phyloP scores from a whole-genome alignment of 2,888 invertebrate genomes.

The Lamellibrachia satsuma region DNA sequence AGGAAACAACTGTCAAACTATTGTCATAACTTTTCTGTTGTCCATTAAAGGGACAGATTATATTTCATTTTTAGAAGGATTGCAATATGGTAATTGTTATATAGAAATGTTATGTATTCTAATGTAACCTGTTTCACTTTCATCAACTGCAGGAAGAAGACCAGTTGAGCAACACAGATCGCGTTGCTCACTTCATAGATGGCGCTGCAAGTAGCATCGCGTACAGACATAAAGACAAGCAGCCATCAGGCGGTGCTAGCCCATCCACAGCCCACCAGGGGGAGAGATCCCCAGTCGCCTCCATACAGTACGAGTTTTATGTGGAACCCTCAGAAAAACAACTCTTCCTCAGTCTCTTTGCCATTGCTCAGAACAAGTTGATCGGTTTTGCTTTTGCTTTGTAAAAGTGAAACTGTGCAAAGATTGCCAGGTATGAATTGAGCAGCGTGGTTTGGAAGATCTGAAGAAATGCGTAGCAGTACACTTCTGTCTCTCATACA shows the following conservation, averaged over 20 bases:
- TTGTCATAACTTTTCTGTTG: too few species aligned
- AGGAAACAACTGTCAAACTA: too few species aligned
- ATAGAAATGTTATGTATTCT: background rate
- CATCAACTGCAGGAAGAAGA: slow-evolving; percentile 41
- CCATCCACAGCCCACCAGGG: slow-evolving; percentile 21
- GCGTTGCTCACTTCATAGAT: slow-evolving; percentile 57
- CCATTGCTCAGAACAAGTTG: slow-evolving; percentile 49
- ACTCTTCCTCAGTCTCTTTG: slow-evolving; percentile 52
- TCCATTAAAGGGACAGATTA: too few species aligned
- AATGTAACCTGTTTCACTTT: background rate
- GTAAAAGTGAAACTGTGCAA: background rate
- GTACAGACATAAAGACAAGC: slow-evolving; percentile 42
- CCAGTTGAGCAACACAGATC: slow-evolving; percentile 46
- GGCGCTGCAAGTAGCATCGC: slow-evolving; percentile 28
- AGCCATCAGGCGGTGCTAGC: slow-evolving; percentile 22
- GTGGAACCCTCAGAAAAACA: slow-evolving; percentile 47
- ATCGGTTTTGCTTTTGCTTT: slow-evolving; percentile 36
- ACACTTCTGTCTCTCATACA: background rate
- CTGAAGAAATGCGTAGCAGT: background rate
- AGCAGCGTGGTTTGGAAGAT: background rate
- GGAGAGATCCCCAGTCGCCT: slow-evolving; percentile 41
- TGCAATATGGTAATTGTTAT: too few species aligned
- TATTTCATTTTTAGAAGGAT: too few species aligned
- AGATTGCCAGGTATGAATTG: background rate
- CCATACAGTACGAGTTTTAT: slow-evolving; percentile 48